Evolutionary conservation across 2,113 vertebrate species (phyloP), one percentile per base, ranked within the genome.

Genomic region (Vanacampus margaritifer): DNA sequence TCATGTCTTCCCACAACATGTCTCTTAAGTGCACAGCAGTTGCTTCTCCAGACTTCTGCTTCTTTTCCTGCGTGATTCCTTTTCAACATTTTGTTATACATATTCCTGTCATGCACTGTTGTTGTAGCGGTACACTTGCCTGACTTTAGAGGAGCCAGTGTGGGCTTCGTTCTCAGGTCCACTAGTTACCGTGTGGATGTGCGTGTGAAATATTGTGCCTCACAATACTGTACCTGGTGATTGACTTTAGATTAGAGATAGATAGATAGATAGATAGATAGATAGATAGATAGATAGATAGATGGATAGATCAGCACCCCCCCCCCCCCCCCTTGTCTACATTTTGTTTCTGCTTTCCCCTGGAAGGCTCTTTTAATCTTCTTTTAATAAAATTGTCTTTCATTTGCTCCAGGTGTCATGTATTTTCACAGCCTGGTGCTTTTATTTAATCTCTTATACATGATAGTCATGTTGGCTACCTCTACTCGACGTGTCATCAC

Each of bases 381-480:
- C 56, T 51, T 74, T 67, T 78, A 61, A 70, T 69, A 64, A 69
- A 72, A 65, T 17, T 68, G 53, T 19, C 56, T 65, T 72, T 77
- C 56, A 68, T 77, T 64, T 66, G 36, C 36, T 69, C n/a, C 0
- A 17, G 39, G 53, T 60, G 14, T 14, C 16, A 50, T 48, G 8
- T 35, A 4, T 14, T 53, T 75, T 56, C 56, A 62, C 16, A 46
- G 59, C 32, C 67, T 28, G 50, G 37, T 21, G 48, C 65, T 81
- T 78, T 70, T 66, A 68, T 85, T 78, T 74, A 74, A 87, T 80
- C 74, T 82, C 69, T 79, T 74, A 70, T 81, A 68, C 74, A 58
- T 82, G 77, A 71, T 64, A 67, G 73, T 64, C 70, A 67, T 64
- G 59, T 79, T 75, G 8, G 2, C 73, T 50, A 21, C 21, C 21